These are phyloP conservation scores for Sula dactylatra DNA, from an alignment of 2,113 vertebrate genomes.

Conservation along the genomic window DNA sequence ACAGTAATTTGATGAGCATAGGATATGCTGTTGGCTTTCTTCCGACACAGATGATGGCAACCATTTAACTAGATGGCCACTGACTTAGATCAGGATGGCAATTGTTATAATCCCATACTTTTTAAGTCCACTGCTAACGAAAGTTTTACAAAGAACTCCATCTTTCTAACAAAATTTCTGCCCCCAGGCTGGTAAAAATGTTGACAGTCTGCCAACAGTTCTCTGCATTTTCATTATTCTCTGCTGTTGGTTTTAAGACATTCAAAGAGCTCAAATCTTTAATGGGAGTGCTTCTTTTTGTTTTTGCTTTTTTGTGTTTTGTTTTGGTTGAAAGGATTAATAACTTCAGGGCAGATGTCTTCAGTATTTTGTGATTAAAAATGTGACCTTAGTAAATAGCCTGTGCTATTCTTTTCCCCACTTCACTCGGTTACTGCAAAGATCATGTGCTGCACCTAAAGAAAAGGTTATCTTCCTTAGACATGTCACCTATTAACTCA, in stretches of 20 bases:
- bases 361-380: conserved; percentile 9
- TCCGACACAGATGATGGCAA: neutral
- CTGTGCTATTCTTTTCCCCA: neutral
- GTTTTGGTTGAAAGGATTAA: neutral
- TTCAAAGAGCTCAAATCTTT: neutral
- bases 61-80: neutral
- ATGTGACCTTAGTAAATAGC: neutral
- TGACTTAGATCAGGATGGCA: neutral
- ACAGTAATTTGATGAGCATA: neutral
- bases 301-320: neutral
- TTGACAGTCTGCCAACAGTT: neutral
- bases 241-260: neutral
- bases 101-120: neutral
- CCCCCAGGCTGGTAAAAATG: neutral
- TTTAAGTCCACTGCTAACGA: neutral
- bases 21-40: neutral
- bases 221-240: neutral
- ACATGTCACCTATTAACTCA: neutral
- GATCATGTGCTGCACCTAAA: neutral
- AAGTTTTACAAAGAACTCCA: neutral
- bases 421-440: neutral
- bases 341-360: neutral
- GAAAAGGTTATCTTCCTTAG: neutral
- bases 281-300: neutral
- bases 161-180: neutral